Evolutionary conservation across 2,113 vertebrate genomes (phyloP).

Genomic region (Rattus rattus): DNA sequence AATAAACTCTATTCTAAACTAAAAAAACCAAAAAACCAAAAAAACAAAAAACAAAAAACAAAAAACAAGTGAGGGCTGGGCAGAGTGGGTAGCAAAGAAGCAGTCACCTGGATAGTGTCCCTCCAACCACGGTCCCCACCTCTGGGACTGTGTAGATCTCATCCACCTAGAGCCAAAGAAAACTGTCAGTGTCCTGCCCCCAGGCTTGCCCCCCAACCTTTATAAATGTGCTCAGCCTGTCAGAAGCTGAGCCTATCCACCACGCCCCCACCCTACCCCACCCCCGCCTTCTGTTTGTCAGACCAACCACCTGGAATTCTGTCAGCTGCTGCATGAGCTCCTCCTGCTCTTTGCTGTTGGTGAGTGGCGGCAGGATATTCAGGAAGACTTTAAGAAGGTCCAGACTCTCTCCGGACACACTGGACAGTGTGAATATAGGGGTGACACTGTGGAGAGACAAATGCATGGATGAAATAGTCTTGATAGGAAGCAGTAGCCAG

Average conservation of each 20-base stretch:
- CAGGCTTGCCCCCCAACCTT: background rate
- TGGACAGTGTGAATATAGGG: conserved; percentile 97
- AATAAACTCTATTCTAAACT: too few species aligned
- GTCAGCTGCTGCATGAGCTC: conserved; percentile 98
- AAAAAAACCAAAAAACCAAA: too few species aligned
- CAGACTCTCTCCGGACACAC: conserved; percentile 96
- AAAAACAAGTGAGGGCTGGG: background rate
- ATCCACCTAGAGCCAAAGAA: conserved; percentile 92
- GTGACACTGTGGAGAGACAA: conserved; percentile 90
- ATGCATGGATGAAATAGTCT: background rate
- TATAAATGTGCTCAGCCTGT: background rate
- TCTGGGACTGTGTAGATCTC: conserved; percentile 99
- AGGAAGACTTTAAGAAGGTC: conserved; percentile 98
- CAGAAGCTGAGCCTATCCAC: background rate
- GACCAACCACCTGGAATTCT: conserved; percentile 93
- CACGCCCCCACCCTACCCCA: background rate
- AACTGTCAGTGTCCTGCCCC: conserved; percentile 59
- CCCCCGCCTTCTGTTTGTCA: background rate
- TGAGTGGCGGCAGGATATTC: conserved; percentile 98
- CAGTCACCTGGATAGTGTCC: conserved; percentile 95
- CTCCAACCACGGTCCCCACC: conserved; percentile 98
- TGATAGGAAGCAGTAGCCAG: background rate
- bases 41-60: too few species aligned
- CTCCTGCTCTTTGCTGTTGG: conserved; percentile 98
- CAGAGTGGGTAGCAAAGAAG: background rate